phyloP scores from a whole-genome alignment of 2,888 invertebrate species.

The Drosophila helvetica region DNA sequence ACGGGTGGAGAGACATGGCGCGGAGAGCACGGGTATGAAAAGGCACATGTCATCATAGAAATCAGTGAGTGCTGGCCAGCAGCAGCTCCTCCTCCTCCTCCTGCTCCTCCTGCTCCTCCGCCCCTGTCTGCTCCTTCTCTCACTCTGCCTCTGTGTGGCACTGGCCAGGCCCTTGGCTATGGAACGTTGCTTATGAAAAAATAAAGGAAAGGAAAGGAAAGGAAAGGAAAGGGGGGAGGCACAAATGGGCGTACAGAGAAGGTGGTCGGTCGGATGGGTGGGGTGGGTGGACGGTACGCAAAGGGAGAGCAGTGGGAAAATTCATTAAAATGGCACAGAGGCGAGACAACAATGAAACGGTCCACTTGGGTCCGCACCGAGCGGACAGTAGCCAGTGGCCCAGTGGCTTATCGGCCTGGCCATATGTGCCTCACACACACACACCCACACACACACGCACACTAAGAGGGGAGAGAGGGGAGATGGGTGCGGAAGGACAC shows the following conservation, averaged over 20 bases:
- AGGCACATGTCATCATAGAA: slow-evolving; percentile 79
- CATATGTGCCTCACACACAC: slow-evolving; percentile 41
- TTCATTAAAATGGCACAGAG: slow-evolving; percentile 72
- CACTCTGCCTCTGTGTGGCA: slow-evolving; percentile 8
- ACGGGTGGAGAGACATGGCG: slow-evolving; percentile 5
- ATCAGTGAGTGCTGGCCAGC: slow-evolving; percentile 66
- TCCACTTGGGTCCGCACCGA: slow-evolving; percentile 41
- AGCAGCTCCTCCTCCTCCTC: not conserved
- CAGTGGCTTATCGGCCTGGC: slow-evolving; percentile 40
- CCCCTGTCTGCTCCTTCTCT: not conserved
- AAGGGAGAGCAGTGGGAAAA: slow-evolving; percentile 60
- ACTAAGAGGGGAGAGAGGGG: not conserved
- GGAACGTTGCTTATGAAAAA: slow-evolving; percentile 67
- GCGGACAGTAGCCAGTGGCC: slow-evolving; percentile 18
- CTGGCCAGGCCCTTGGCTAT: slow-evolving; percentile 62
- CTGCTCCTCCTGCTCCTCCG: not conserved
- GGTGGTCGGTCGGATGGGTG: slow-evolving; percentile 31
- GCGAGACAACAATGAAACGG: slow-evolving; percentile 50
- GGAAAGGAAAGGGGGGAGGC: slow-evolving; percentile 6
- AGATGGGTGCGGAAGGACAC: slow-evolving; percentile 18
- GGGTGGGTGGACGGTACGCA: slow-evolving; percentile 26
- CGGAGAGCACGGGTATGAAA: slow-evolving; percentile 52
- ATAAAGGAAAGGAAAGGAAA: slow-evolving; percentile 51
- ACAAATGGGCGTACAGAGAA: not conserved
- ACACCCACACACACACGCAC: slow-evolving; percentile 12